A percentile compares a stretch with the other conserved stretches of the same genome.
Conservation (phyloP, 2,797 vertebrate species). For the Uromys caudimaculatus region DNA sequence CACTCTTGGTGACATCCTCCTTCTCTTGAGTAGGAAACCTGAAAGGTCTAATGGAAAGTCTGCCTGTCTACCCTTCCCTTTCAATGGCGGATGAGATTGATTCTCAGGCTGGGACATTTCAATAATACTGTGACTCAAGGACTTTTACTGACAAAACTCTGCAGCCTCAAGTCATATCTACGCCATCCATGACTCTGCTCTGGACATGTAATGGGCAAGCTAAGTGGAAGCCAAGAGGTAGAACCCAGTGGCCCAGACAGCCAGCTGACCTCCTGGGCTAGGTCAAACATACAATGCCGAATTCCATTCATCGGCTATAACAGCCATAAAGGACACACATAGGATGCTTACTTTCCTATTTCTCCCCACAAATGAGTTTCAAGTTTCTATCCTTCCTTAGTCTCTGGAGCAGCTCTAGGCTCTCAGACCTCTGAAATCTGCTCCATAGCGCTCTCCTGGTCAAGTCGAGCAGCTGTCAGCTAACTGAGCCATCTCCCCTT, state of each 20-base stretch:
- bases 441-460: not conserved
- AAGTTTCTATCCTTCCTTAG: slow-evolving; percentile 22
- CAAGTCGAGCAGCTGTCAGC: not conserved
- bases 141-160: slow-evolving; percentile 13
- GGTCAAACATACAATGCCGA: not conserved
- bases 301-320: not conserved
- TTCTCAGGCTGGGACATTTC: not conserved
- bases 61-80: not conserved
- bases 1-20: not conserved
- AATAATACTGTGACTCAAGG: slow-evolving; percentile 47
- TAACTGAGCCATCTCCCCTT: slow-evolving; percentile 26
- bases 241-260: not conserved
- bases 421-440: not conserved
- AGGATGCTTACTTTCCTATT: not conserved
- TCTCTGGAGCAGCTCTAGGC: not conserved
- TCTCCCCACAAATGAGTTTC: slow-evolving; percentile 22
- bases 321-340: not conserved
- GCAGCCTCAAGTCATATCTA: not conserved
- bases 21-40: not conserved
- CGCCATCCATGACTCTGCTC: not conserved
- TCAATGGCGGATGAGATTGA: not conserved
- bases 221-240: not conserved
- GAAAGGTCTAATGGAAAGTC: not conserved
- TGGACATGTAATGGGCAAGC: not conserved
- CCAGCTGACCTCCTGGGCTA: not conserved